Evolutionary conservation across 2,888 invertebrate species (phyloP).

Genomic region (Gortyna flavago): DNA sequence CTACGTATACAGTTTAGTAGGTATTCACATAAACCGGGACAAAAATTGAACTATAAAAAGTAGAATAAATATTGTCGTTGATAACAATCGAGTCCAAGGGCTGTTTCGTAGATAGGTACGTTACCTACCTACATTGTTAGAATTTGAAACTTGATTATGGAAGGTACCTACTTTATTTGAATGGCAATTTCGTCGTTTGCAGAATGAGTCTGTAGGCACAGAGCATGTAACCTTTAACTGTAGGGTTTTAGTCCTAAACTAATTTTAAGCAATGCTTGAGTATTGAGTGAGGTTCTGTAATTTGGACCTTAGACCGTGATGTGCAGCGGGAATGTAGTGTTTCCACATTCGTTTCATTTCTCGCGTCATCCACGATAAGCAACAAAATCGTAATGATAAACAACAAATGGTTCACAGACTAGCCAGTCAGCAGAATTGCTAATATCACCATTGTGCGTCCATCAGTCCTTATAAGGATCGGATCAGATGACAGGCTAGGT

Average conservation of each 20-base stretch:
- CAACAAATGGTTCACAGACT: not conserved
- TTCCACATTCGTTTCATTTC: not conserved
- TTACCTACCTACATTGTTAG: constrained; percentile 5
- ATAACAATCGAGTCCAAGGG: constrained; percentile 50
- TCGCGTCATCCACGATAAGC: not conserved
- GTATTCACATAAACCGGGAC: not conserved
- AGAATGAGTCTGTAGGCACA: not conserved
- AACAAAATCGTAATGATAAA: not conserved
- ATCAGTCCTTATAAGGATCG: not conserved
- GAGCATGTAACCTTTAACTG: no score
- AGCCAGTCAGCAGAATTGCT: not conserved
- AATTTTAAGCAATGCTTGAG: no score
- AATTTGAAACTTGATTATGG: not conserved
- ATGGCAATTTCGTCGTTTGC: not conserved
- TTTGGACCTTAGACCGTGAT: not conserved
- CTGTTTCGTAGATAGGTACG: not conserved
- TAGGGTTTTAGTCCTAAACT: no score
- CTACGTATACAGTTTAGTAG: not conserved
- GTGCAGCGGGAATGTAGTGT: not conserved
- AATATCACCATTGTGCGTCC: not conserved
- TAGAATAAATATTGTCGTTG: constrained; percentile 19
- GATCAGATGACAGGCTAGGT: not conserved
- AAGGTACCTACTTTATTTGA: not conserved
- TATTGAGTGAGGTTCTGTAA: no score
- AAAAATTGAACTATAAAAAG: constrained; percentile 15